These are phyloP conservation scores for Antennarius striatus DNA, from an alignment of 2,113 vertebrate genomes.

Conservation along the genomic window DNA sequence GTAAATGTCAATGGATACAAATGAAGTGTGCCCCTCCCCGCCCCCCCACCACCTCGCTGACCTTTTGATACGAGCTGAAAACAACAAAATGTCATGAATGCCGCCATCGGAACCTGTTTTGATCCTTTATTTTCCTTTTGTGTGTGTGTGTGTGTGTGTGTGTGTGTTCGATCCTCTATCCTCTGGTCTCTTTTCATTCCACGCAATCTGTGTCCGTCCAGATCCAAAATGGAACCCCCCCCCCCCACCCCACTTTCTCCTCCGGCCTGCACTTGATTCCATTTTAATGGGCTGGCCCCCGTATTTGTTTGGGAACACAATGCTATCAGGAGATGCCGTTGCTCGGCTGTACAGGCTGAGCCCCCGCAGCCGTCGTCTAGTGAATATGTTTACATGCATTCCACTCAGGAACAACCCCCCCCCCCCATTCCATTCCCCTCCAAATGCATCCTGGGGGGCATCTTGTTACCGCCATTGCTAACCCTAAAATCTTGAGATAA, in stretches of 20 bases:
- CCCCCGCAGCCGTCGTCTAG: constrained; percentile 54
- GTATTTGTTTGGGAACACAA: constrained; percentile 63
- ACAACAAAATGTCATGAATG: constrained; percentile 53
- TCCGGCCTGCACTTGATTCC: constrained; percentile 45
- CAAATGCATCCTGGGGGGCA: constrained; percentile 34
- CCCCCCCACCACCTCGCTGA: constrained; percentile 21
- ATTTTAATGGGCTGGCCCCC: constrained; percentile 40
- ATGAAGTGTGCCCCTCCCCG: constrained; percentile 23
- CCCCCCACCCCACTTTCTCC: constrained; percentile 4
- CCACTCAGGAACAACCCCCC: constrained; percentile 38
- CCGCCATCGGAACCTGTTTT: constrained; percentile 34
- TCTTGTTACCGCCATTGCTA: constrained; percentile 54
- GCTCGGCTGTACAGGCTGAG: constrained; percentile 61
- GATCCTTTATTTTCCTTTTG: constrained; percentile 13
- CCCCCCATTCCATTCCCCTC: too few species aligned
- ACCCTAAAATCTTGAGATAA: constrained; percentile 5
- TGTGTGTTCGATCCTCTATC: too few species aligned
- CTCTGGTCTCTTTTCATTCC: too few species aligned
- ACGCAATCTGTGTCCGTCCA: too few species aligned
- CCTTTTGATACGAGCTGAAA: constrained; percentile 61
- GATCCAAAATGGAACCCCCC: not conserved
- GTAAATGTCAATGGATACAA: constrained; percentile 57
- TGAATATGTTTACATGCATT: constrained; percentile 72
- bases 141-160: not conserved
- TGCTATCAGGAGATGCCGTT: constrained; percentile 57